Evolutionary conservation across 2,888 invertebrate genomes (phyloP), one percentile per base, ranked within the genome.

Genomic region (Ectobius pallidus): DNA sequence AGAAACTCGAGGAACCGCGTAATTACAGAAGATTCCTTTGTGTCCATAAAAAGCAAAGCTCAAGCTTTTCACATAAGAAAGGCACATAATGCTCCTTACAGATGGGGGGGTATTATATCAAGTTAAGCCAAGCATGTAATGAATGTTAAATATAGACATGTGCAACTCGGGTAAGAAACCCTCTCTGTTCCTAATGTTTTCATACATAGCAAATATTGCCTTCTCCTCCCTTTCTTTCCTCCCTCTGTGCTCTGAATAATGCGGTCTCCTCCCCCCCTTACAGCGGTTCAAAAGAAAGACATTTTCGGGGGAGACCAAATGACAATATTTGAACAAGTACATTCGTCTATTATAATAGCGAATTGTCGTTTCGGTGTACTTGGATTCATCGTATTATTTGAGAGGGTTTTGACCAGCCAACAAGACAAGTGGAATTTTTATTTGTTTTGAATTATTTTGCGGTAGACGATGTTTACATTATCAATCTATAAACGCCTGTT

Each of bases 121-220:
- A 70, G 70, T 44, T 30, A 63, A 73, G 55, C 71, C 69, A 70
- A 68, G 73, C 75, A 70, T 70, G 75, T 75, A 75, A 75, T 74
- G 74, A 74, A 75, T 74, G 75, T 75, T 75, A 75, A 75, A 75
- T 69, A 65, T 65, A 74, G 69, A 68, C 74, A 73, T 71, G 71
- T 73, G 75, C 58, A 71, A 32, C 49, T 52, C 70, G 18, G 42
- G 58, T 70, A 70, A 65, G 65, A 65, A 65, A 65, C 42, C 46
- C 65, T 65, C 65, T 44, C 58, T 44, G 44, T 65, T 65, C 46
- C 65, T 65, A 46, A 65, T 65, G 65, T 65, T 65, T 65, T 65
- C 65, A 65, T 65, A 65, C 65, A 65, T 65, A 65, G 65, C 65
- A 65, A 65, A 65, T 65, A 65, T 65, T 65, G 46, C 65, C 65